Evolutionary conservation across 2,888 invertebrate genomes (phyloP).

Genomic region (Oscheius sp.): DNA sequence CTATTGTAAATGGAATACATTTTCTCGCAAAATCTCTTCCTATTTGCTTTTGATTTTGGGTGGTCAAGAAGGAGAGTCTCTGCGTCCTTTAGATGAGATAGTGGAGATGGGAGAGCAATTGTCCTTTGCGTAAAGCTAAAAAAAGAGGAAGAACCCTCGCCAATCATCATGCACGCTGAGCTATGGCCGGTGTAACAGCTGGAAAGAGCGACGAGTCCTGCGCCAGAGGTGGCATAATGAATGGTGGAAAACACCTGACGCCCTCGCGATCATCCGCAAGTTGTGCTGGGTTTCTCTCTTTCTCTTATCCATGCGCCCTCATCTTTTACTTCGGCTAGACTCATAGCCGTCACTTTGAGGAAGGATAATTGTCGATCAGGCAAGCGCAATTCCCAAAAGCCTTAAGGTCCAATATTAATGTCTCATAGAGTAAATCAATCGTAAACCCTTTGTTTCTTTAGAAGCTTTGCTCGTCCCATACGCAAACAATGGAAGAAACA

Average conservation of each 20-base stretch:
- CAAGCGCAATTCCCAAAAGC: too few species aligned
- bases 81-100: too few species aligned
- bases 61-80: too few species aligned
- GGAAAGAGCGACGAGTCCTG: constrained; percentile 18
- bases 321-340: not conserved
- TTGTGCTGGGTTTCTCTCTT: not conserved
- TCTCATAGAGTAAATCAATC: constrained; percentile 8
- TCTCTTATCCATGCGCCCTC: not conserved
- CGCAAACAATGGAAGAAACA: constrained; percentile 28
- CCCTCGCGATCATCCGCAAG: constrained; percentile 14
- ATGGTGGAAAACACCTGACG: constrained; percentile 31
- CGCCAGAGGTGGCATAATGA: constrained; percentile 31
- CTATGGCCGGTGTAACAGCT: constrained; percentile 25
- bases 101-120: too few species aligned
- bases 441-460: constrained; percentile 18
- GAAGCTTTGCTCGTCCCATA: constrained; percentile 18
- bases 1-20: too few species aligned
- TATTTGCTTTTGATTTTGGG: too few species aligned
- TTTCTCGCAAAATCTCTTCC: too few species aligned
- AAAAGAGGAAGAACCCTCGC: too few species aligned
- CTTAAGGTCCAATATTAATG: too few species aligned
- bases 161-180: too few species aligned
- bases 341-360: not conserved
- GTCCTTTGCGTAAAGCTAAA: too few species aligned
- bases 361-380: not conserved